Evolutionary conservation across 1,140 invertebrate species (phyloP).

Genomic region (Scaptodrosophila lebanonensis): DNA sequence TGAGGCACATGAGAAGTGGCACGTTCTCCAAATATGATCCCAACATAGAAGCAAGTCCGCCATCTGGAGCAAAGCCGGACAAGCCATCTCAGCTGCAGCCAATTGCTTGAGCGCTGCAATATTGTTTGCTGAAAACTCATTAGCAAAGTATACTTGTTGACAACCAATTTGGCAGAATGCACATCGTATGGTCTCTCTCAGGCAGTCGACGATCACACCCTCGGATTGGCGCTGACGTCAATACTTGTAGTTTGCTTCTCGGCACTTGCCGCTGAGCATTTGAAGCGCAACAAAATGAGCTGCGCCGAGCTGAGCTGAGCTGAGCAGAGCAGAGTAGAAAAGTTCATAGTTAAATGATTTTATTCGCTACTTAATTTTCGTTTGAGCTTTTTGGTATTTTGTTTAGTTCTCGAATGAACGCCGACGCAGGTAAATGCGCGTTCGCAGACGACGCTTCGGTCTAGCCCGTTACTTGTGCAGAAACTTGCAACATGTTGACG

Average conservation of each 20-base stretch:
- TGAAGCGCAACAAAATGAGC: too few relatives aligned
- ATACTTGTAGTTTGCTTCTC: conserved; percentile 10
- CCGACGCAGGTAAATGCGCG: conserved; percentile 39
- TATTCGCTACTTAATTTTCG: conserved; percentile 37
- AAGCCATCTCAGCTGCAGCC: too few relatives aligned
- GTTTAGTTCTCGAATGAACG: conserved; percentile 59
- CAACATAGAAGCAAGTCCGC: too few relatives aligned
- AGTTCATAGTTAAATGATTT: conserved; percentile 74
- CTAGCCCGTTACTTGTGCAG: neutral
- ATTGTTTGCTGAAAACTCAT: too few relatives aligned
- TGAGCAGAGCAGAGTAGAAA: conserved; percentile 36
- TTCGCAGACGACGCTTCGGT: conserved; percentile 4
- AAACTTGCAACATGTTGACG: conserved; percentile 10
- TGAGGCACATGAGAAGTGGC: too few relatives aligned
- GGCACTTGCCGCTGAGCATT: conserved; percentile 22
- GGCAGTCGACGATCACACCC: neutral
- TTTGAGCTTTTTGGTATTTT: conserved; percentile 32
- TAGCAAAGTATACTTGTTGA: too few relatives aligned
- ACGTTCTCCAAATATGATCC: too few relatives aligned
- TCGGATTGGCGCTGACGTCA: neutral
- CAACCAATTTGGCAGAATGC: neutral
- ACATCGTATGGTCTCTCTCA: neutral
- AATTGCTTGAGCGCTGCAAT: too few relatives aligned
- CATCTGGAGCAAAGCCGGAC: too few relatives aligned
- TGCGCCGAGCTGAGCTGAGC: conserved; percentile 31